phyloP scores from a whole-genome alignment of 23 tunicate genomes.

The Clavelina lepadiformis region DNA sequence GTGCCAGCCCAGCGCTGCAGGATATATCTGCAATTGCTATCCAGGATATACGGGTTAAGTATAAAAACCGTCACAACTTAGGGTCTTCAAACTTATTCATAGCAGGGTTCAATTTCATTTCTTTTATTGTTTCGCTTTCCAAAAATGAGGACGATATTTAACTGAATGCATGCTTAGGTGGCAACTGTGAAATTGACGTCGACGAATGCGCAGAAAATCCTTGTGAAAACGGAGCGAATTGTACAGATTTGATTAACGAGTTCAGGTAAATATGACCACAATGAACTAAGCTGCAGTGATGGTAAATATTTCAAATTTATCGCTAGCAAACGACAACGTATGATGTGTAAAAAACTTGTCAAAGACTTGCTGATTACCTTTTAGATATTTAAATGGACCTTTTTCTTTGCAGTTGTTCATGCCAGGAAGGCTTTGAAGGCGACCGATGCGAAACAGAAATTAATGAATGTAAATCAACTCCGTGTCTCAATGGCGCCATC shows the following conservation, averaged over 20 bases:
- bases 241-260: slow-evolving; percentile 23
- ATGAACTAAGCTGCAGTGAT: no score
- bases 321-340: no score
- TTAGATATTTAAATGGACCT: not conserved
- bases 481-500: slow-evolving; percentile 41
- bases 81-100: not conserved
- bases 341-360: not conserved
- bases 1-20: slow-evolving; percentile 35
- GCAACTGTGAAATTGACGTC: slow-evolving; percentile 40
- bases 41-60: slow-evolving; percentile 60
- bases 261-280: slow-evolving; percentile 30
- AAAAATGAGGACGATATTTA: not conserved
- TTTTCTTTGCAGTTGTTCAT: slow-evolving; percentile 33
- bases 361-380: not conserved
- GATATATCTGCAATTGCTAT: slow-evolving; percentile 40
- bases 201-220: slow-evolving; percentile 46
- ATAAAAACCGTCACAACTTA: no score
- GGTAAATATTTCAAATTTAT: no score
- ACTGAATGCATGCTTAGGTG: slow-evolving; percentile 16
- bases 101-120: not conserved
- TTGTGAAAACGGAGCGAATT: slow-evolving; percentile 36
- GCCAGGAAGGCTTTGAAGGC: slow-evolving; percentile 42
- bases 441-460: slow-evolving; percentile 28
- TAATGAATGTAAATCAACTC: slow-evolving; percentile 48
- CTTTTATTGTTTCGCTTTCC: not conserved